Evolutionary conservation across 2,888 invertebrate species (phyloP).

Genomic region (Lagria hirta): DNA sequence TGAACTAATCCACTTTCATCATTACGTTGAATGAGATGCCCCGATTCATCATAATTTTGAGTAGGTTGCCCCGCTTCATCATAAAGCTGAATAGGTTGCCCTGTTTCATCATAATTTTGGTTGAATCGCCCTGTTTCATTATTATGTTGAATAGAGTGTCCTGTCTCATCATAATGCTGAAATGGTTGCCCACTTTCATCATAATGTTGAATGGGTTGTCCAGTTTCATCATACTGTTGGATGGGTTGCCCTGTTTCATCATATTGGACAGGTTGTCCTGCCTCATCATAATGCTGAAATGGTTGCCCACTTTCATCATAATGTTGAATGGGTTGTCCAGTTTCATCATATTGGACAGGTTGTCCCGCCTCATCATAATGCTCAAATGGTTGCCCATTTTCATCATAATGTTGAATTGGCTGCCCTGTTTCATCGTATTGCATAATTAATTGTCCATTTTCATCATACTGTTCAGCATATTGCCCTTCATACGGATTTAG

Average conservation of each 20-base stretch:
- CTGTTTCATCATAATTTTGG: slow-evolving; percentile 26
- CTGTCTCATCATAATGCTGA: slow-evolving; percentile 29
- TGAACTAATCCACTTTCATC: slow-evolving; percentile 30
- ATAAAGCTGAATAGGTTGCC: slow-evolving; percentile 26
- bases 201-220: slow-evolving; percentile 35
- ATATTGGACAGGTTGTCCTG: slow-evolving; percentile 25
- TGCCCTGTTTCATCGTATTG: slow-evolving; percentile 35
- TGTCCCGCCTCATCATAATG: slow-evolving; percentile 27
- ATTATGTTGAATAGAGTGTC: slow-evolving; percentile 12
- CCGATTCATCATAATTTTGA: slow-evolving; percentile 19
- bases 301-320: slow-evolving; percentile 37
- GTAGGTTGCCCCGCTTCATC: slow-evolving; percentile 30
- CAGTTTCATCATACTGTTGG: slow-evolving; percentile 29
- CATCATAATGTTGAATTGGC: slow-evolving; percentile 27
- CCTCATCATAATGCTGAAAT: slow-evolving; percentile 33
- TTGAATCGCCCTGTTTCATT: slow-evolving; percentile 14
- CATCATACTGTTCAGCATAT: slow-evolving; percentile 33
- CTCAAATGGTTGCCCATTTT: slow-evolving; percentile 27
- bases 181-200: too few species aligned
- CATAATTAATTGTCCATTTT: slow-evolving; percentile 32
- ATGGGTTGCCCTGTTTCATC: too few species aligned
- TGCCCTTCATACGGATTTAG: too few species aligned
- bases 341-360: slow-evolving; percentile 25
- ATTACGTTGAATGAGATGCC: too few species aligned
- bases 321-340: slow-evolving; percentile 24